phyloP scores from a whole-genome alignment of 2,113 vertebrate species.

The Gopherus evgoodei region DNA sequence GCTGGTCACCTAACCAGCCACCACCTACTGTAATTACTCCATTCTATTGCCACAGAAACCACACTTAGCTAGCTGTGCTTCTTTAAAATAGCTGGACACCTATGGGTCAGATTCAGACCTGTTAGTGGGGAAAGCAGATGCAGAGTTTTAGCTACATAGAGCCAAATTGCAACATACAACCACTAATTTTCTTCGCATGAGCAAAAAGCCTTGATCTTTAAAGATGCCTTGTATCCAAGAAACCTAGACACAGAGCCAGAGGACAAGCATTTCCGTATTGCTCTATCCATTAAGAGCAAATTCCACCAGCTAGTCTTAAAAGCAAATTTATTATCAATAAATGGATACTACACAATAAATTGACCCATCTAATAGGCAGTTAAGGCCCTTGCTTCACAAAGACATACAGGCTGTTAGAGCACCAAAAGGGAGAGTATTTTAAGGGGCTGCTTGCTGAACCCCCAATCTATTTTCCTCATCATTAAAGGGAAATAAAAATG shows the following conservation, averaged over 20 bases:
- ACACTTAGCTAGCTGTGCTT: background rate
- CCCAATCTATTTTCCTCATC: background rate
- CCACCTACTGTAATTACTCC: conserved; percentile 10
- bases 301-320: conserved; percentile 44
- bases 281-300: conserved; percentile 48
- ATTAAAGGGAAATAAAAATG: conserved; percentile 15
- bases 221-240: conserved; percentile 20
- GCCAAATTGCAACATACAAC: background rate
- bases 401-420: background rate
- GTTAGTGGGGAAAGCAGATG: background rate
- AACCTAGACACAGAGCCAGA: conserved; percentile 12
- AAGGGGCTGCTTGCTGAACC: background rate
- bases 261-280: conserved; percentile 18
- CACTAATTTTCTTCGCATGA: background rate
- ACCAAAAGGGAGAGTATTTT: background rate
- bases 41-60: conserved; percentile 34
- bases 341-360: conserved; percentile 62
- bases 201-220: background rate
- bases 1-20: conserved; percentile 21
- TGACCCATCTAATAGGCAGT: conserved; percentile 61
- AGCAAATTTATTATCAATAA: conserved; percentile 60
- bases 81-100: conserved; percentile 53
- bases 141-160: too few species aligned
- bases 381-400: conserved; percentile 24
- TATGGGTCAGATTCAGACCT: conserved; percentile 12